phyloP scores from a whole-genome alignment of 2,797 vertebrate genomes.

The Propithecus perrieri region DNA sequence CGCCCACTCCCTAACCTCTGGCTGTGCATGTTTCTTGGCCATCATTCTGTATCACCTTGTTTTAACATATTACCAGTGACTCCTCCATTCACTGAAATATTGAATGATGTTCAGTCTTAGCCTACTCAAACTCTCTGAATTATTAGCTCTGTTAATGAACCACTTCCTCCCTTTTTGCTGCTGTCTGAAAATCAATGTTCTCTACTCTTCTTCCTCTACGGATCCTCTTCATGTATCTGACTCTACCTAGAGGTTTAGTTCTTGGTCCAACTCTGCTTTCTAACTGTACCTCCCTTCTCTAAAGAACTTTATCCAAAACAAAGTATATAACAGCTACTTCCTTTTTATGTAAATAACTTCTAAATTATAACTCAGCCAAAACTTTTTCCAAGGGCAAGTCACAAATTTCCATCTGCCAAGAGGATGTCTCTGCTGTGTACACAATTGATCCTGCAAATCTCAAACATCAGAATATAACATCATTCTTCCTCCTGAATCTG shows the following conservation, averaged over 20 bases:
- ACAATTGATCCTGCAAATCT: not conserved
- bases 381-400: conserved; percentile 17
- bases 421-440: not conserved
- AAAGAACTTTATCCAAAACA: not conserved
- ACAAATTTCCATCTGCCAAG: not conserved
- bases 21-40: not conserved
- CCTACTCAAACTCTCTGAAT: not conserved
- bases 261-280: not conserved
- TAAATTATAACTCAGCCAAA: not conserved
- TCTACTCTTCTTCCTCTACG: not conserved
- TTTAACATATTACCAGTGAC: not conserved
- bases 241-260: not conserved
- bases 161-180: not conserved
- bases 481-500: not conserved
- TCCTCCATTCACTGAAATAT: not conserved
- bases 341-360: not conserved
- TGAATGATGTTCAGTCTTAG: not conserved
- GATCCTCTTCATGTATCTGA: not conserved
- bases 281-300: not conserved
- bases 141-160: not conserved
- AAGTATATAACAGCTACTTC: not conserved
- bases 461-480: not conserved
- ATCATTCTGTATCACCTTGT: not conserved
- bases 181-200: not conserved
- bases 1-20: not conserved